Evolutionary conservation across 2,797 vertebrate genomes (phyloP).

Genomic region (Melanotaenia maccullochi): DNA sequence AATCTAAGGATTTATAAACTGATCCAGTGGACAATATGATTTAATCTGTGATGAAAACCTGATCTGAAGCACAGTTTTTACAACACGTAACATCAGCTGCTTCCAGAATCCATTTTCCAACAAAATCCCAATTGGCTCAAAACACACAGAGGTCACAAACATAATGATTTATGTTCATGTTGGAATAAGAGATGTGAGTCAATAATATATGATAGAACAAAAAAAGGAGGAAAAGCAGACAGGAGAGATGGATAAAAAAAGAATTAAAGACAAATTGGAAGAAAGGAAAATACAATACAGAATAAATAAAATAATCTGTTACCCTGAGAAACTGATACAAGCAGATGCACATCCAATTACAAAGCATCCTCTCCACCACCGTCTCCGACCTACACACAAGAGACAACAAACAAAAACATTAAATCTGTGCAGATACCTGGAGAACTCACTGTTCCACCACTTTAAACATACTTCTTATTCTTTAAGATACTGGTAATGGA

Average conservation of each 20-base stretch:
- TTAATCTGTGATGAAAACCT: background rate
- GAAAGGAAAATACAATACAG: background rate
- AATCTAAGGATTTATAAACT: too few relatives aligned
- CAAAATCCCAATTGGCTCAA: slow-evolving; percentile 3
- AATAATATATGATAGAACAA: slow-evolving; percentile 13
- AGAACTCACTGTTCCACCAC: background rate
- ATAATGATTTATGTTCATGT: background rate
- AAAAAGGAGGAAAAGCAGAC: background rate
- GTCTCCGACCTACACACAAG: slow-evolving; percentile 88
- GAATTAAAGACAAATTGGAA: background rate
- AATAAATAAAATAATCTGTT: slow-evolving; percentile 41
- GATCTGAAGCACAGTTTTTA: slow-evolving; percentile 3
- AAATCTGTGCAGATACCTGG: background rate
- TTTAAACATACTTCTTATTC: background rate
- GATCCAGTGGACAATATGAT: background rate
- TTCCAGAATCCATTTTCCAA: background rate
- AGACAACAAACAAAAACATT: background rate
- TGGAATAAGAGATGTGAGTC: background rate
- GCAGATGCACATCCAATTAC: slow-evolving; percentile 99
- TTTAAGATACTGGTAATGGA: background rate
- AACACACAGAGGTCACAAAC: background rate
- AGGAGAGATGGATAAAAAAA: slow-evolving; percentile 6
- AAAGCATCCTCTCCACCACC: slow-evolving; percentile 97
- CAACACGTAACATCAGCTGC: background rate
- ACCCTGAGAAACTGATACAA: slow-evolving; percentile 98